Percentiles rank a stretch among this genome's conserved stretches.
Conservation (phyloP, 2,888 invertebrate genomes). For the Griposia aprilina region DNA sequence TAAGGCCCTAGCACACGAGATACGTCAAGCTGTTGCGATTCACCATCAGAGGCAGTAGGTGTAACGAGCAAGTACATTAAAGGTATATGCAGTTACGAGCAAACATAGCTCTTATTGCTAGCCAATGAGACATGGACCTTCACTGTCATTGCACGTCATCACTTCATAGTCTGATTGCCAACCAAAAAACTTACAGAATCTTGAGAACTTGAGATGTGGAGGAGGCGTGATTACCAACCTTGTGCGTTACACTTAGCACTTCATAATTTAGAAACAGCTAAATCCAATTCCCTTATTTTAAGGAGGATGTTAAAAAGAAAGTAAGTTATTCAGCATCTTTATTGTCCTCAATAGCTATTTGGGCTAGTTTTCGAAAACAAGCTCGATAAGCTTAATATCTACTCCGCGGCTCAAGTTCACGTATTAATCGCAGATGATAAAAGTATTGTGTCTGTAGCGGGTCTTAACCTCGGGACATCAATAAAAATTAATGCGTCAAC, state of each 20-base stretch:
- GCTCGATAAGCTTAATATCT: no score
- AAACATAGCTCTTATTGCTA: neutral
- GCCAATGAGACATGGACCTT: neutral
- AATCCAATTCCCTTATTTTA: neutral
- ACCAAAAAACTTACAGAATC: neutral
- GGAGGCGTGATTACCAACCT: neutral
- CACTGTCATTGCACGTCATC: no score
- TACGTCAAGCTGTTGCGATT: constrained; percentile 10
- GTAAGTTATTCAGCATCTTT: no score
- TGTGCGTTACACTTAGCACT: neutral
- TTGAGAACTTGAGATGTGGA: neutral
- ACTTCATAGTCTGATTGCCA: no score
- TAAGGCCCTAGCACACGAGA: constrained; percentile 12
- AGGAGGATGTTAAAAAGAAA: no score
- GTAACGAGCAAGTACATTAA: neutral
- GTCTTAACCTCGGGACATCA: constrained; percentile 33
- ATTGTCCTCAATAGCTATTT: no score
- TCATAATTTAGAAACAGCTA: neutral
- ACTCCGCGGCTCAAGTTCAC: no score
- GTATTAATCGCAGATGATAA: constrained; percentile 24
- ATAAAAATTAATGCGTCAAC: constrained; percentile 44
- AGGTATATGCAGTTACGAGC: neutral
- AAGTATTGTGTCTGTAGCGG: constrained; percentile 23
- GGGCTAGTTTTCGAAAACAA: no score
- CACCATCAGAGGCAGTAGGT: neutral